These are phyloP conservation scores for Tenthredo notha DNA, from an alignment of 2,888 invertebrate species.

Conservation along the genomic window DNA sequence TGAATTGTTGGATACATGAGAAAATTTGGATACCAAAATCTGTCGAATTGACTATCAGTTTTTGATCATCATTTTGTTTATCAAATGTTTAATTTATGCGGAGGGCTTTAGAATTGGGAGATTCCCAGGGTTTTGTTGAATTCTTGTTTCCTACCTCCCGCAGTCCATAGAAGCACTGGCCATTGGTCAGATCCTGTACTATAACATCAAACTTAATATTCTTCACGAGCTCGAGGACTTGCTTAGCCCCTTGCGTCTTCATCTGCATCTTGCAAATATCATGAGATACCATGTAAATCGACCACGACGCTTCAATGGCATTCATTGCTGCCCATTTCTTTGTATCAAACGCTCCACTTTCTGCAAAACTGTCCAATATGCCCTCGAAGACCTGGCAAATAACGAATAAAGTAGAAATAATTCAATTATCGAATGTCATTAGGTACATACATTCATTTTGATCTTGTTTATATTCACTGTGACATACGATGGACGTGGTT, in stretches of 20 bases:
- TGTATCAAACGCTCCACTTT: background rate
- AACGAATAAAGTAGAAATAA: background rate
- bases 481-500: conserved; percentile 11
- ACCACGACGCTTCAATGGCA: background rate
- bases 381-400: background rate
- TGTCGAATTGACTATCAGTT: background rate
- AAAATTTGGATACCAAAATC: background rate
- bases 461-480: background rate
- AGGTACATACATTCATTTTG: background rate
- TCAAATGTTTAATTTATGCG: background rate
- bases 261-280: background rate
- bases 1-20: background rate
- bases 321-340: conserved; percentile 1
- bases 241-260: conserved; percentile 29
- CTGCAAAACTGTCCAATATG: background rate
- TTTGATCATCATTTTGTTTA: background rate
- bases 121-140: background rate
- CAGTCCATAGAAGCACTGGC: conserved; percentile 54
- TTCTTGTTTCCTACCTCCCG: conserved; percentile 49
- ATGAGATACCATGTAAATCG: background rate
- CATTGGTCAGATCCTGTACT: conserved; percentile 47
- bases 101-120: background rate
- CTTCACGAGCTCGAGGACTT: conserved; percentile 51
- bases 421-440: background rate
- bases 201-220: conserved; percentile 55